Evolutionary conservation across 1,140 invertebrate species (phyloP).

Genomic region (Laodelphax striatellus): DNA sequence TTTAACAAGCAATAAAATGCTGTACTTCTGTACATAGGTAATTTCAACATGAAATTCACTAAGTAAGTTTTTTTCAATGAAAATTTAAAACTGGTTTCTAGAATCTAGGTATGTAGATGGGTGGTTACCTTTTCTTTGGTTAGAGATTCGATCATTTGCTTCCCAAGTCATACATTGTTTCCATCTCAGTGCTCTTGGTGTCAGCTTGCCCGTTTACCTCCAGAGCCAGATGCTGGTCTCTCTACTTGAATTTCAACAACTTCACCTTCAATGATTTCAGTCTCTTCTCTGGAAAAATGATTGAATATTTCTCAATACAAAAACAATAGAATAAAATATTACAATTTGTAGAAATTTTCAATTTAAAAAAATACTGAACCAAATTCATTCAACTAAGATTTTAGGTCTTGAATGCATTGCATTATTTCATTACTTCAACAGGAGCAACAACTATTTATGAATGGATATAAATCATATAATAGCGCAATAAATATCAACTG

Average conservation of each 20-base stretch:
- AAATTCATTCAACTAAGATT: too few species aligned
- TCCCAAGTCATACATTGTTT: slow-evolving; percentile 97
- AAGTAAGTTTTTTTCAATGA: too few species aligned
- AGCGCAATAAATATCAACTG: background rate
- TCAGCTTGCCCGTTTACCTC: slow-evolving; percentile 79
- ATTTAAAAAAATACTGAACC: too few species aligned
- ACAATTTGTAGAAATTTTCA: too few species aligned
- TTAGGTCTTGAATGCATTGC: too few species aligned
- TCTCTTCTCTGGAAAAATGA: slow-evolving; percentile 68
- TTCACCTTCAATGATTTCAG: slow-evolving; percentile 97
- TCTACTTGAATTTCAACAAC: slow-evolving; percentile 97
- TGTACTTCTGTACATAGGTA: too few species aligned
- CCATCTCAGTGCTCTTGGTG: slow-evolving; percentile 99
- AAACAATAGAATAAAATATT: too few species aligned
- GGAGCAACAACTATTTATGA: background rate
- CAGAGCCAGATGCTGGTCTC: slow-evolving; percentile 78
- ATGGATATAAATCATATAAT: background rate
- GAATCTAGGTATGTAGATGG: too few species aligned
- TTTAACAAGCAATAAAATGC: too few species aligned
- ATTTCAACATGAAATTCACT: too few species aligned
- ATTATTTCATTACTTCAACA: too few species aligned
- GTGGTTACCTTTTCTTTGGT: slow-evolving; percentile 81
- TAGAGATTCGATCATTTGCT: slow-evolving; percentile 97
- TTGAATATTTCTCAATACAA: slow-evolving; percentile 8
- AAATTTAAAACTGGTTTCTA: too few species aligned